Conservation (phyloP, 1,140 invertebrate genomes). For the Cyclargus thomasi region DNA sequence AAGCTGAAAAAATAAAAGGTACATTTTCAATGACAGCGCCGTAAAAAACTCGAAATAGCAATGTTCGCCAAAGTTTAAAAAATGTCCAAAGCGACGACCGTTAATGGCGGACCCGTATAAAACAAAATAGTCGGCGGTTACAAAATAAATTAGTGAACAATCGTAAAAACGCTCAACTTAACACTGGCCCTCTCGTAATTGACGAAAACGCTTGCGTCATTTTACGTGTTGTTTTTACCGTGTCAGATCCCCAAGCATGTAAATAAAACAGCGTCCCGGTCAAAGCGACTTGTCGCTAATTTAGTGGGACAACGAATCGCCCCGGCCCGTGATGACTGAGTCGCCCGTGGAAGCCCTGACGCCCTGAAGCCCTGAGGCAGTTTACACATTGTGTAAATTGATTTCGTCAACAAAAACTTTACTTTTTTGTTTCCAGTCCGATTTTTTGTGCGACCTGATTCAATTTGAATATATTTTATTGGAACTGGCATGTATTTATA, state of each 20-base stretch:
- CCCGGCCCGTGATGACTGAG: conserved; percentile 38
- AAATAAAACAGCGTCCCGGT: conserved; percentile 58
- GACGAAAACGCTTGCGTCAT: conserved; percentile 11
- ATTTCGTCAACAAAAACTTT: conserved; percentile 27
- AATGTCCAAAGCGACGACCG: not conserved
- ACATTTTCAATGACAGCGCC: not conserved
- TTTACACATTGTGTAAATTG: conserved; percentile 41
- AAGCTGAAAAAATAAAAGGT: not conserved
- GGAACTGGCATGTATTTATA: too few species aligned
- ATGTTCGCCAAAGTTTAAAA: not conserved
- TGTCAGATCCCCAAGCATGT: conserved; percentile 45
- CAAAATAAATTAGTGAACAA: conserved; percentile 15
- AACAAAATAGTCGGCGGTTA: conserved; percentile 1
- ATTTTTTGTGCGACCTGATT: conserved; percentile 9
- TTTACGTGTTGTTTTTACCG: conserved; percentile 8
- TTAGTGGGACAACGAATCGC: conserved; percentile 45
- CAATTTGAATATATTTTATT: not conserved
- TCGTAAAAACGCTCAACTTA: conserved; percentile 15
- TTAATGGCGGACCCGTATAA: not conserved
- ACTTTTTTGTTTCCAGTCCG: conserved; percentile 20
- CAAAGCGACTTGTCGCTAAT: conserved; percentile 52
- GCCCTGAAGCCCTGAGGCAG: conserved; percentile 28
- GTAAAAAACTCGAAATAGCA: not conserved
- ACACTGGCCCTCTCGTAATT: conserved; percentile 12
- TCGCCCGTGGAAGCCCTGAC: conserved; percentile 35